Base-by-base conservation (phyloP, 2,113 vertebrate genomes). In the Menidia beryllina region DNA sequence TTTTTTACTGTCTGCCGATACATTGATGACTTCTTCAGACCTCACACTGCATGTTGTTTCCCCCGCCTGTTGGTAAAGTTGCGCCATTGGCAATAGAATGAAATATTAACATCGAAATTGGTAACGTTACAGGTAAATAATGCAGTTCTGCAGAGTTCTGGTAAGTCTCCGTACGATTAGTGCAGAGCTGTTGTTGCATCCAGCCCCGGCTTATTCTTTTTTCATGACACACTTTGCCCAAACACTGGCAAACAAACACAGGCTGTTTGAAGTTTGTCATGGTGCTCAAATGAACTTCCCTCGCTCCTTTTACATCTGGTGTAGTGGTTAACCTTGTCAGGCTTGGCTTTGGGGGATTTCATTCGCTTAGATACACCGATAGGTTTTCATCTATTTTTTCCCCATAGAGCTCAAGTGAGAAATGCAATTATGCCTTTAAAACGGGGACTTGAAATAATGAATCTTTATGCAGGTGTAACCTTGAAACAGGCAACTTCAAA, bases 401-500 rank as follows among this genome's bases (percentile, higher is more conserved):
- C 71, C 64, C 55, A 66, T 63, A 61, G 66, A 68, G 53, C 73
- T 4, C 12, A 27, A 50, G 50, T 36, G 45, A 66, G 67, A 20
- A 72, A 45, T 50, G 69, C 51, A 30, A 23, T 47, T 52, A 68
- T 55, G 60, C 58, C 39, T 68, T 79, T 69, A 41, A 69, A 72
- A 82, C 52, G 36, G 36, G 50, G 61, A 87, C 86, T 79, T 67
- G 75, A 86, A 81, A 77, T 9, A 73, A 75, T 88, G 74, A 51
- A 65, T 66, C 64, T 84, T 86, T 53, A 75, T 77, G 69, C 77
- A 88, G 80, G 74, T 88, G 51, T 76, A 77, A 84, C 77, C 82
- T 78, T 88, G 77, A 66, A 82, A 77, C 57, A 23, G 64, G 47
- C 38, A 74, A 74, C 86, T 85, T 88, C 86, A 91, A 86, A 91